Conservation (phyloP, 2,797 vertebrate species). For the Alcedo atthis region DNA sequence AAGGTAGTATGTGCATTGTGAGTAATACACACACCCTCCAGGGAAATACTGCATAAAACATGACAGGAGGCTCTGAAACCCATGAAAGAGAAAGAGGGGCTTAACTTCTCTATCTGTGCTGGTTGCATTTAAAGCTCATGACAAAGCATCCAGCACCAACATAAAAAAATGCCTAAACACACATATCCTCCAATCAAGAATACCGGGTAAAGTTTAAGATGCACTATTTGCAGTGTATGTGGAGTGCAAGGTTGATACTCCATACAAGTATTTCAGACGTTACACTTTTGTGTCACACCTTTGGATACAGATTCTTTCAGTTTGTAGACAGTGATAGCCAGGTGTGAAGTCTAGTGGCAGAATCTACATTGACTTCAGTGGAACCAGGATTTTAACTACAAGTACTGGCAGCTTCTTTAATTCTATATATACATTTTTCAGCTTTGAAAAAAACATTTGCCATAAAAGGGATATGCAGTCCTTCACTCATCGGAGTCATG, state of each 20-base stretch:
- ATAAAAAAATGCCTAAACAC: background rate
- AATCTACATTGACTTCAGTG: background rate
- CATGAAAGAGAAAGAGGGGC: background rate
- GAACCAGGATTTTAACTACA: background rate
- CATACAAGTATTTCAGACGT: background rate
- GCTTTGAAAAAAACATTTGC: background rate
- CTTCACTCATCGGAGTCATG: background rate
- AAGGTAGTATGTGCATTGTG: background rate
- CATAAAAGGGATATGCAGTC: background rate
- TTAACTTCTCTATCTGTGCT: background rate
- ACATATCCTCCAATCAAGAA: background rate
- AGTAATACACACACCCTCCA: background rate
- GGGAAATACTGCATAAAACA: background rate
- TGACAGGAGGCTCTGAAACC: background rate
- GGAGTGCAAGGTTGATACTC: background rate
- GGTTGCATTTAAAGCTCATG: background rate
- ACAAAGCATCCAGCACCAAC: background rate
- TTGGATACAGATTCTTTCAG: background rate
- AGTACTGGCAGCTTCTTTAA: background rate
- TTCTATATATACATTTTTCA: background rate
- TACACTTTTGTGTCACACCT: background rate
- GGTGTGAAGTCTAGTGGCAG: background rate
- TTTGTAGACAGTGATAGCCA: background rate
- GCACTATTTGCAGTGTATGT: rapidly evolving
- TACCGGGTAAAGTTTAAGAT: background rate